Conservation (phyloP, 2,888 invertebrate genomes). For the Thecocarcelia acutangulata region DNA sequence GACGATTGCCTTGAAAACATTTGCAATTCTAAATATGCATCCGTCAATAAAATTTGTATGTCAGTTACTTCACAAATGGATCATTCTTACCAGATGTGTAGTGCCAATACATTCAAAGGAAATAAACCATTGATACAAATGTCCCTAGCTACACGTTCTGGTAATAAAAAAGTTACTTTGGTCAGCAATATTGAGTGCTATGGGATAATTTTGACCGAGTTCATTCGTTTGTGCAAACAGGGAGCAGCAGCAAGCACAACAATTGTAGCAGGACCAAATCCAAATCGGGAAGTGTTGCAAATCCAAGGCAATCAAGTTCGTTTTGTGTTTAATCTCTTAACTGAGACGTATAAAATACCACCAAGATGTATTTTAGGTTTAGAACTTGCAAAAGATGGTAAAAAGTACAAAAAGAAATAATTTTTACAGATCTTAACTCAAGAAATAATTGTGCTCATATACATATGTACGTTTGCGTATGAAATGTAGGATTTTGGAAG, state of each 20-base stretch:
- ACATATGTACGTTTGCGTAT: too few species aligned
- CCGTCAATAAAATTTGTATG: conserved; percentile 88
- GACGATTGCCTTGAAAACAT: conserved; percentile 77
- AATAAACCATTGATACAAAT: conserved; percentile 90
- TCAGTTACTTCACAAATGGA: conserved; percentile 86
- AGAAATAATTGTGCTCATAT: too few species aligned
- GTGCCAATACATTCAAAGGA: conserved; percentile 82
- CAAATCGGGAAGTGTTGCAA: conserved; percentile 88
- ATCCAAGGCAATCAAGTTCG: conserved; percentile 95
- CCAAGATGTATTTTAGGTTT: conserved; percentile 80
- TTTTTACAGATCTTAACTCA: not conserved
- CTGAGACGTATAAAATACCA: conserved; percentile 81
- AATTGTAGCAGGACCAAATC: conserved; percentile 87
- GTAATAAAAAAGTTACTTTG: conserved; percentile 95
- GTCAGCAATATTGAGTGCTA: conserved; percentile 94
- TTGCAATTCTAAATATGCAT: conserved; percentile 74
- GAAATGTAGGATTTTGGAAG: too few species aligned
- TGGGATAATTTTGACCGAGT: conserved; percentile 90
- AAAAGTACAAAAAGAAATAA: conserved; percentile 76
- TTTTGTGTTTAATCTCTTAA: conserved; percentile 79
- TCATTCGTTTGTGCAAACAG: conserved; percentile 91
- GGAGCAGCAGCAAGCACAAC: conserved; percentile 94
- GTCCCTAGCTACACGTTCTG: conserved; percentile 88
- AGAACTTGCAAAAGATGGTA: conserved; percentile 80
- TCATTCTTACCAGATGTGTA: conserved; percentile 81